phyloP scores from a whole-genome alignment of 1,140 invertebrate species.

The Lordiphosa clarofinis region DNA sequence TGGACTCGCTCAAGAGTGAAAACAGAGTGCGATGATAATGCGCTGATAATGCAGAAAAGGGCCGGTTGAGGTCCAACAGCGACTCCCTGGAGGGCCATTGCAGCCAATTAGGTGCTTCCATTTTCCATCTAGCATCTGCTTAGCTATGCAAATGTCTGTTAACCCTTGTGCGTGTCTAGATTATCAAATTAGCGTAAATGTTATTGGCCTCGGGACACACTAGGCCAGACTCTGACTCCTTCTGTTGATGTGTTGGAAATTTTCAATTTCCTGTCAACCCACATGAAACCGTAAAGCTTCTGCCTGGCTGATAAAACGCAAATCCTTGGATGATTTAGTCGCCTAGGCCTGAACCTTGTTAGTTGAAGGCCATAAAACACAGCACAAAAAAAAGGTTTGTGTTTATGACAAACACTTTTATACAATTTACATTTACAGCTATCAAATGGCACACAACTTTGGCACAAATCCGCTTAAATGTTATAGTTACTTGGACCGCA shows the following conservation, averaged over 20 bases:
- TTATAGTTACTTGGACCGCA: constrained; percentile 64
- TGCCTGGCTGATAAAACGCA: constrained; percentile 51
- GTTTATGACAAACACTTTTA: constrained; percentile 36
- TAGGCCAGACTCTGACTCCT: constrained; percentile 37
- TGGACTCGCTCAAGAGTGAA: constrained; percentile 45
- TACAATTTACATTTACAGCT: constrained; percentile 48
- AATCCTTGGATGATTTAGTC: constrained; percentile 71
- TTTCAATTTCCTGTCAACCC: constrained; percentile 67
- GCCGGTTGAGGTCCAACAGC: too few species aligned
- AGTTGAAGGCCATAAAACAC: constrained; percentile 61
- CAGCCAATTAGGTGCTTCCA: constrained; percentile 78
- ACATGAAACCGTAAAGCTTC: constrained; percentile 2
- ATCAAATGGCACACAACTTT: constrained; percentile 66
- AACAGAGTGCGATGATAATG: constrained; percentile 75
- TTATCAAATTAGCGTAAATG: constrained; percentile 79
- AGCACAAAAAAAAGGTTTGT: constrained; percentile 2
- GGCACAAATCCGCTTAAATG: constrained; percentile 62
- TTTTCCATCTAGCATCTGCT: constrained; percentile 17
- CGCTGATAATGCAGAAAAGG: constrained; percentile 63
- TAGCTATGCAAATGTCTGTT: constrained; percentile 66
- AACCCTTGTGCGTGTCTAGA: constrained; percentile 72
- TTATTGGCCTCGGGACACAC: constrained; percentile 63
- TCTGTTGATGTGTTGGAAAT: constrained; percentile 44
- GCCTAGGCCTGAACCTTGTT: constrained; percentile 46
- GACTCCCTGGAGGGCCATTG: constrained; percentile 72